phyloP scores from a whole-genome alignment of 2,113 vertebrate genomes.

The Oryzias curvinotus region DNA sequence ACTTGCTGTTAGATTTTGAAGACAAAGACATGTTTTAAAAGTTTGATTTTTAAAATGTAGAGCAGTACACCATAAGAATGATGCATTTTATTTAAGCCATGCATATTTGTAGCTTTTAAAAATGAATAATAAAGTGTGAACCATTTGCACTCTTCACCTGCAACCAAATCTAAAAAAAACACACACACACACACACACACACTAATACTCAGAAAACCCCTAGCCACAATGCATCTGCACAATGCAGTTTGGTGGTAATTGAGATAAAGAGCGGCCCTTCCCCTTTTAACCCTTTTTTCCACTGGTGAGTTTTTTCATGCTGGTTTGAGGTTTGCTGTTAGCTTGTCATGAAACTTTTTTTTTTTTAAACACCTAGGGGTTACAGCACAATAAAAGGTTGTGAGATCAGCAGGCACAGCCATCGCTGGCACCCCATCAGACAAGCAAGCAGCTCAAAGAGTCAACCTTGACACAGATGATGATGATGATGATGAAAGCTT shows the following conservation, averaged over 20 bases:
- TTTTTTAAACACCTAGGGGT: background rate
- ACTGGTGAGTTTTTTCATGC: too few relatives aligned
- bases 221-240: slow-evolving; percentile 39
- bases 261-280: too few relatives aligned
- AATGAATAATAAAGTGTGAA: too few relatives aligned
- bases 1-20: background rate
- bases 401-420: background rate
- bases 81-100: too few relatives aligned
- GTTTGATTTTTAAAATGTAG: background rate
- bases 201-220: background rate
- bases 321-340: too few relatives aligned
- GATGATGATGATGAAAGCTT: slow-evolving; percentile 42
- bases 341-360: too few relatives aligned
- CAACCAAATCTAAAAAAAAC: background rate
- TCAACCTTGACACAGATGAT: background rate
- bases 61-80: too few relatives aligned
- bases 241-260: background rate
- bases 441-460: accelerated
- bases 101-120: too few relatives aligned
- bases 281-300: too few relatives aligned
- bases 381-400: slow-evolving; percentile 14
- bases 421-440: background rate
- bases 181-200: too few relatives aligned
- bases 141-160: background rate
- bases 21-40: background rate